Base-by-base conservation (phyloP, 1,140 invertebrate species). In the Druon quercuslanigerum region DNA sequence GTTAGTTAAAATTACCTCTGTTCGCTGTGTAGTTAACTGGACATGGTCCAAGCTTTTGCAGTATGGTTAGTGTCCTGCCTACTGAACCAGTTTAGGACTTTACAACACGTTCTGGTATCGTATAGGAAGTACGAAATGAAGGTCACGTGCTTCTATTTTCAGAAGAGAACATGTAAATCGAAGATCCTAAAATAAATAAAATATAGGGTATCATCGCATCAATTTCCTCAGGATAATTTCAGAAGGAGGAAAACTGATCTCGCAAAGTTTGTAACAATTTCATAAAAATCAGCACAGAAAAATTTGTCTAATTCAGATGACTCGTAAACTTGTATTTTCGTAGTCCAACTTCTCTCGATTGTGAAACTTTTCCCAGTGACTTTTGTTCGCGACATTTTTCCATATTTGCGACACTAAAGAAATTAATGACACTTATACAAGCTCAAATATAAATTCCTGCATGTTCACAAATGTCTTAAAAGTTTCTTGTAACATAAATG, bases 311-410 rank as follows among this genome's bases (percentile, higher is more conserved):
- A 66, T 66, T 66, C 60, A 40, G 60, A 66, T 7, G 60, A 4
- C 60, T 66, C 60, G 46, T 66, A 66, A 66, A 66, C 60, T 66
- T 25, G 60, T 40, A 66, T 66, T 66, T n/a, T 66, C 60, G 14
- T 66, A 40, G 60, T 46, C 25, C 20, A 66, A 66, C 20, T 66
- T 66, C 33, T 6, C 14, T 66, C 33, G 40, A 66, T 46, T 46
- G 7, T 46, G 9, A 40, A 66, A 16, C 20, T 66, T 66, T 66
- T 16, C 25, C 33, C 8, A 40, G 6, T 11, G 25, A 66, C 33
- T 66, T 66, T 66, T 66, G 12, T 40, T 40, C 60, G 4, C 25
- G 25, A 66, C 60, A 46, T 66, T 66, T 46, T 66, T 66, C 60
- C 33, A 66, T 8, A 5, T n/a, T 20, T 46, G 13, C 8, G 14